These are phyloP conservation scores for Drosophila buzzatii DNA, from an alignment of 2,888 invertebrate genomes.

Conservation along the genomic window DNA sequence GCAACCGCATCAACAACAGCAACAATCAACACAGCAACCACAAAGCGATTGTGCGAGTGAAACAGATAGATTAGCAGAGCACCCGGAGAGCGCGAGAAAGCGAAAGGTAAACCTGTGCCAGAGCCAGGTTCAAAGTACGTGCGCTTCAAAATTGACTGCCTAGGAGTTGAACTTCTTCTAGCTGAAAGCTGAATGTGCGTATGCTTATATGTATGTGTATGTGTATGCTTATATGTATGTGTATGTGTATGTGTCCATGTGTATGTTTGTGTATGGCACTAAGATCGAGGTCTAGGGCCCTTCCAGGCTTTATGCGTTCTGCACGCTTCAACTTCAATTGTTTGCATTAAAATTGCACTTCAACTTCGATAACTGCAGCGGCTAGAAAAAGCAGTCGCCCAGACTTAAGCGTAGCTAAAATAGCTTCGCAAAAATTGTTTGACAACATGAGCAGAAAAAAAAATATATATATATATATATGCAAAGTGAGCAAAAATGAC, in stretches of 20 bases:
- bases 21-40: conserved; percentile 61
- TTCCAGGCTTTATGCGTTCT: conserved; percentile 58
- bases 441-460: conserved; percentile 61
- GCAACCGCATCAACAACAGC: conserved; percentile 43
- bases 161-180: conserved; percentile 17
- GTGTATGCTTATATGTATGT: background rate
- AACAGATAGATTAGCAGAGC: conserved; percentile 6
- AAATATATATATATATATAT: background rate
- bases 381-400: conserved; percentile 39
- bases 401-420: conserved; percentile 68
- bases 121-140: conserved; percentile 36
- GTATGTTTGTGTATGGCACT: conserved; percentile 8
- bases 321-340: conserved; percentile 77
- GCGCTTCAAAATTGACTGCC: conserved; percentile 25
- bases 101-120: conserved; percentile 23
- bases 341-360: conserved; percentile 79
- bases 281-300: conserved; percentile 43
- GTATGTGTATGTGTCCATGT: background rate
- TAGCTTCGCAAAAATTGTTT: conserved; percentile 68
- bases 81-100: background rate
- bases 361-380: conserved; percentile 73
- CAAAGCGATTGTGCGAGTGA: conserved; percentile 51
- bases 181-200: conserved; percentile 12
- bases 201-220: background rate
- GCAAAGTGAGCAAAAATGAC: conserved; percentile 52